phyloP scores from a whole-genome alignment of 92 coral and sea anemone genomes.

The Palythoa heliodiscus region DNA sequence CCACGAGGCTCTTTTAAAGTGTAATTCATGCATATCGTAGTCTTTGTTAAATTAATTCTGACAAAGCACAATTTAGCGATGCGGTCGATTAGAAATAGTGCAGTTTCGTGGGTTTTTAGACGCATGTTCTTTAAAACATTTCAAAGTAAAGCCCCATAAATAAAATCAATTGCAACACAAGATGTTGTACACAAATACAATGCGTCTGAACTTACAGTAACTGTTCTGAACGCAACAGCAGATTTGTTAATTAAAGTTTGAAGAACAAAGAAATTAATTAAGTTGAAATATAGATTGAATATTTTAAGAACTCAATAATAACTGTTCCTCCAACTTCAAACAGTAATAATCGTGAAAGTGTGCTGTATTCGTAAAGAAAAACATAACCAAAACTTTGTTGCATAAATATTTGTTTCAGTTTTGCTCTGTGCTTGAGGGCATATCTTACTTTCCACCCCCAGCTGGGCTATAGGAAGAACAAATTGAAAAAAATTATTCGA shows the following conservation, averaged over 20 bases:
- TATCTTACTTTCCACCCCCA: neutral
- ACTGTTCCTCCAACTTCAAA: neutral
- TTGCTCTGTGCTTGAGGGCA: neutral
- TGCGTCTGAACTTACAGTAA: neutral
- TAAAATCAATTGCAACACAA: neutral
- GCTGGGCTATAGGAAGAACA: neutral
- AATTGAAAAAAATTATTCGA: neutral
- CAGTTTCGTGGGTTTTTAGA: neutral
- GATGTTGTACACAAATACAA: neutral
- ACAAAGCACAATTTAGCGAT: constrained; percentile 9
- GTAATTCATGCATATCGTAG: constrained; percentile 3
- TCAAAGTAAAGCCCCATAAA: neutral
- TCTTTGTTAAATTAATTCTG: constrained; percentile 6
- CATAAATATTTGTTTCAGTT: neutral
- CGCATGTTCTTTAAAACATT: neutral
- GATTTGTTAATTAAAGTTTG: constrained; percentile 7
- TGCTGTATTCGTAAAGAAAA: too few species aligned
- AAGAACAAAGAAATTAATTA: constrained; percentile 13
- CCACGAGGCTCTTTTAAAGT: neutral
- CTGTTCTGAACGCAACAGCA: neutral
- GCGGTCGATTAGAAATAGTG: neutral
- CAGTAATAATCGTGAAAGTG: too few species aligned
- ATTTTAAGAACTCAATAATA: neutral
- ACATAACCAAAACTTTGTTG: too few species aligned
- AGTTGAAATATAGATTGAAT: neutral